These are phyloP conservation scores for Thamnaconus septentrionalis DNA, from an alignment of 2,113 vertebrate genomes.

Conservation along the genomic window DNA sequence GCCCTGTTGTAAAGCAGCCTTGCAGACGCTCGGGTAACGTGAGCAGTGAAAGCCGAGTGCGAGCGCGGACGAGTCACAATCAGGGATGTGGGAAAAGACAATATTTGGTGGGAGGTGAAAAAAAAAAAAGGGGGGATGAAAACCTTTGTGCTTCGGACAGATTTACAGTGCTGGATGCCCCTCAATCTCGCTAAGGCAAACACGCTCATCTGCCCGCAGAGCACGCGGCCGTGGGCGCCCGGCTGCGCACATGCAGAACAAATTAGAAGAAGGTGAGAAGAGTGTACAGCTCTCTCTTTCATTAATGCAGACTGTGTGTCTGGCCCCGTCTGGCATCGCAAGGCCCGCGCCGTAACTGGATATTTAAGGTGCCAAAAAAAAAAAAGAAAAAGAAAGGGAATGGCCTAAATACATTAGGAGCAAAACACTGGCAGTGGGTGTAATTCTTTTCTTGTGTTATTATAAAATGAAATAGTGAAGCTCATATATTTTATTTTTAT, in stretches of 20 bases:
- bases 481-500: too few relatives aligned
- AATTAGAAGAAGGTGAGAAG: slow-evolving; percentile 50
- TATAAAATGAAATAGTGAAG: slow-evolving; percentile 5
- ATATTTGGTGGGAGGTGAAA: neutral
- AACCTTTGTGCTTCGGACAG: slow-evolving; percentile 41
- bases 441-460: slow-evolving; percentile 32
- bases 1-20: slow-evolving; percentile 12
- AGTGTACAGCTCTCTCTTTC: slow-evolving; percentile 30
- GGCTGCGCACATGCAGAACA: slow-evolving; percentile 21
- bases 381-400: slow-evolving; percentile 2
- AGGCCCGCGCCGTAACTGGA: slow-evolving; percentile 41
- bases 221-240: slow-evolving; percentile 23
- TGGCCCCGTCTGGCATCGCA: slow-evolving; percentile 1
- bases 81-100: slow-evolving; percentile 34
- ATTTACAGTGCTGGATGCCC: slow-evolving; percentile 60
- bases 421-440: slow-evolving; percentile 40
- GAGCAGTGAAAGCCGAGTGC: slow-evolving; percentile 6
- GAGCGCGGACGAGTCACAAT: slow-evolving; percentile 12
- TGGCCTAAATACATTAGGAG: slow-evolving; percentile 55
- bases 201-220: slow-evolving; percentile 41
- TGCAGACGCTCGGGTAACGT: slow-evolving; percentile 1
- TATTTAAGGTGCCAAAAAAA: slow-evolving; percentile 40
- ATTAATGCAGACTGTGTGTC: slow-evolving; percentile 37
- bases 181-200: slow-evolving; percentile 49
- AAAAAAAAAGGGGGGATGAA: slow-evolving; percentile 39